phyloP scores from a whole-genome alignment of 37 sponge, comb jelly and placozoan species.

The Cladorhizidae sp. region DNA sequence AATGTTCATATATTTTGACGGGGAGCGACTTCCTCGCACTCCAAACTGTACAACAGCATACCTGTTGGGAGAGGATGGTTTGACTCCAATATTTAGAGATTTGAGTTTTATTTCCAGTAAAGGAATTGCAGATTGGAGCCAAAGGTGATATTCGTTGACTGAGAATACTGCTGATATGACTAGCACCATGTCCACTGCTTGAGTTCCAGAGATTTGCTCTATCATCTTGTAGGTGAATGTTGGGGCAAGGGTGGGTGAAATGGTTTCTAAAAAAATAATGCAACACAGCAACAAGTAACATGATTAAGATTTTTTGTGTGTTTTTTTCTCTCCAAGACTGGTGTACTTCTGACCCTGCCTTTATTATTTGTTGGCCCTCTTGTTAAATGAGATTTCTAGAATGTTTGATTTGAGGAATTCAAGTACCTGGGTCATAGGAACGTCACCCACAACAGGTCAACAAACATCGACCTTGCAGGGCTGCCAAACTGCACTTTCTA shows the following conservation, averaged over 20 bases:
- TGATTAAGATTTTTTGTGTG: no score
- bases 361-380: no score
- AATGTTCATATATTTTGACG: constrained; percentile 10
- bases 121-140: constrained; percentile 44
- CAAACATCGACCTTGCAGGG: no score
- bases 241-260: not conserved
- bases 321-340: no score
- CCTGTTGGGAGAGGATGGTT: constrained; percentile 2
- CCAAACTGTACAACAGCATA: constrained; percentile 63
- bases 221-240: constrained; percentile 5
- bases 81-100: constrained; percentile 11
- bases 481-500: no score
- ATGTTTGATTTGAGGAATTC: no score
- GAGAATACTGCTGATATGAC: constrained; percentile 18
- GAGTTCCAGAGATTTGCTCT: not conserved
- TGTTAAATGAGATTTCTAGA: no score
- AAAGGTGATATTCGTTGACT: constrained; percentile 9
- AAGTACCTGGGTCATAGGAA: no score
- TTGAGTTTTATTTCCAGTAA: constrained; percentile 19
- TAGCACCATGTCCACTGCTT: constrained; percentile 48
- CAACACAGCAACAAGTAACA: no score
- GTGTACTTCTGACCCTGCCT: no score
- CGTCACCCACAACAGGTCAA: no score
- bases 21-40: not conserved
- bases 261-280: no score